Percentiles rank a stretch among this genome's conserved stretches.
These are phyloP conservation scores for Artibeus lituratus DNA, from an alignment of 2,797 vertebrate genomes.

Conservation along the genomic window DNA sequence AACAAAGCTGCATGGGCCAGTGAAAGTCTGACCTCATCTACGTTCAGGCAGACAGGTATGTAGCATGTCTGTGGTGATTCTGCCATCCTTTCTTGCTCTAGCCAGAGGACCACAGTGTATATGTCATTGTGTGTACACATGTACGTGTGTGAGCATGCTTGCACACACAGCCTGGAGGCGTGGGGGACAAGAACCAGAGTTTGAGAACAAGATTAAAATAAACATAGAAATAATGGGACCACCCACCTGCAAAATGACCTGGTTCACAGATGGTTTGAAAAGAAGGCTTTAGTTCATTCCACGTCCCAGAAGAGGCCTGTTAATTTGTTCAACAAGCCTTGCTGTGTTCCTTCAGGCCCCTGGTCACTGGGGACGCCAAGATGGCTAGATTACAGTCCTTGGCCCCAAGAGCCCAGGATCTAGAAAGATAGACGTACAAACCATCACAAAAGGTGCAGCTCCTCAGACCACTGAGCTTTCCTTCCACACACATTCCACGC, in stretches of 20 bases:
- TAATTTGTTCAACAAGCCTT: background rate
- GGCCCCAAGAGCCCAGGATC: too few species aligned
- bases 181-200: background rate
- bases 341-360: background rate
- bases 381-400: background rate
- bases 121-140: too few species aligned
- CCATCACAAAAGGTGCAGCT: fast-evolving
- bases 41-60: background rate
- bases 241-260: background rate
- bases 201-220: background rate
- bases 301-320: background rate
- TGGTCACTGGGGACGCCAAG: background rate
- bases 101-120: background rate
- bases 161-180: background rate
- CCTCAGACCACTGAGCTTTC: background rate
- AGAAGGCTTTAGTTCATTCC: background rate
- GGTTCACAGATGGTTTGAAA: background rate
- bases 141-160: background rate
- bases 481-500: background rate
- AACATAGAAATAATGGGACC: background rate
- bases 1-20: background rate
- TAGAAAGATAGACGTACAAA: background rate
- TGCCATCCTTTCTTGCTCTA: background rate
- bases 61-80: background rate
- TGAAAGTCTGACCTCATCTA: background rate